Base-by-base conservation (phyloP, 2,113 vertebrate genomes). In the Epinephelus fuscoguttatus region DNA sequence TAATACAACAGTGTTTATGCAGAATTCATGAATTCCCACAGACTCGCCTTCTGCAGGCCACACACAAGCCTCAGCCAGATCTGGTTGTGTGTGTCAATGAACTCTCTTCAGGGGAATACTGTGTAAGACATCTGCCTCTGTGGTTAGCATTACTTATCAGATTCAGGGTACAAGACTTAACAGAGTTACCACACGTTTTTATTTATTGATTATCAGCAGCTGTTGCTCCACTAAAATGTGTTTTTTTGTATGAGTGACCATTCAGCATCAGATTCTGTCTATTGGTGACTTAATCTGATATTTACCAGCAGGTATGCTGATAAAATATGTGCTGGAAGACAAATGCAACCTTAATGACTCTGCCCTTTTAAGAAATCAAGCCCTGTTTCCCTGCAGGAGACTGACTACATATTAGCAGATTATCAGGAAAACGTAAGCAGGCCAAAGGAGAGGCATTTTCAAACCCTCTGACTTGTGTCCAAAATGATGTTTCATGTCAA, bases 401-500 rank as follows among this genome's bases (percentile, higher is more conserved):
- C 40, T 61, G 2, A 40, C 49, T 61, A 57, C 2, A 56, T 18
- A 60, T 78, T 30, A 42, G n/a, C 25, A 67, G 55, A 60, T 68
- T 0, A 2, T 27, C 61, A 70, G 42, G 53, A 78, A 74, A 49
- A 75, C 27, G 49, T 64, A 76, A 72, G 12, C 25, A 60, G 56
- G 21, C 12, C 30, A 15, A 67, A 73, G 17, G 50, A 73, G 47
- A 84, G 18, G 25, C 18, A 42, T 82, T 89, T 73, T 55, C 14
- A 70, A 69, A 66, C 14, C 45, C 30, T 70, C 40, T 80, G 37
- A 82, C 82, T 61, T 1, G 23, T 67, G 76, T 69, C 56, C 11
- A 4, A 25, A 25, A 8, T 23, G 30, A 75, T 88, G 53, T 69
- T 76, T 86, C 63, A 75, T 78, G 59, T 84, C 42, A 56, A 67